Percentiles rank a stretch among this genome's conserved stretches.
phyloP scores from a whole-genome alignment of 1,140 invertebrate genomes.

The Panulirus ornatus region DNA sequence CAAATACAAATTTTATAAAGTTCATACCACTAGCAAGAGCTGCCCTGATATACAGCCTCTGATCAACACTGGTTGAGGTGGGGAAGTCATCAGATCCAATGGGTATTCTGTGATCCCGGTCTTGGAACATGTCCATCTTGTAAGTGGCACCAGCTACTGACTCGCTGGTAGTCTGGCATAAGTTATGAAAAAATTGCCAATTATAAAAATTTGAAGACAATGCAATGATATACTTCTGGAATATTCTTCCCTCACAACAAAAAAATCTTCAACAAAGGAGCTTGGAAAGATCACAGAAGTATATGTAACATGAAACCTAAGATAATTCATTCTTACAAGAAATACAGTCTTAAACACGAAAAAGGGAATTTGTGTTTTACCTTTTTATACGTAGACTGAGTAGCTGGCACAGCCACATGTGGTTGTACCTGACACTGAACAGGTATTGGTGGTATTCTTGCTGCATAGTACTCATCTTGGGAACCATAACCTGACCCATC shows the following conservation, averaged over 20 bases:
- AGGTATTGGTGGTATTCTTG: constrained; percentile 49
- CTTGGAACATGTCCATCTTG: constrained; percentile 47
- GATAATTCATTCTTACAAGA: neutral
- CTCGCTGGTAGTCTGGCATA: constrained; percentile 9
- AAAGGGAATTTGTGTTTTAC: neutral
- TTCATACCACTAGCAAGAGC: constrained; percentile 47
- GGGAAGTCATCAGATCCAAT: neutral
- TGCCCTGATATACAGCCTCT: constrained; percentile 24
- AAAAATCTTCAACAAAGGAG: too few species aligned
- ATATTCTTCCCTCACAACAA: too few species aligned
- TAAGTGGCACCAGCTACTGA: constrained; percentile 38
- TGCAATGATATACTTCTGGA: neutral
- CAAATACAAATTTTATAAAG: neutral
- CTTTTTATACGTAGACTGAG: neutral
- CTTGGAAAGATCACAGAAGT: too few species aligned
- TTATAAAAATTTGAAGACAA: neutral
- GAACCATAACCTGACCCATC: constrained; percentile 74
- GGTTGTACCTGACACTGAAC: constrained; percentile 72
- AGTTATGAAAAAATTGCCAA: neutral
- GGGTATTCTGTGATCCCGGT: constrained; percentile 30
- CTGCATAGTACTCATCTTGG: constrained; percentile 37
- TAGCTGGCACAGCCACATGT: neutral
- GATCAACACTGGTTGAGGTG: neutral
- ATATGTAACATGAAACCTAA: too few species aligned
- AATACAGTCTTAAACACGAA: neutral